Percentiles rank a stretch among this genome's conserved stretches.
phyloP scores from a whole-genome alignment of 1,140 invertebrate species.

The Calosoma granatense region DNA sequence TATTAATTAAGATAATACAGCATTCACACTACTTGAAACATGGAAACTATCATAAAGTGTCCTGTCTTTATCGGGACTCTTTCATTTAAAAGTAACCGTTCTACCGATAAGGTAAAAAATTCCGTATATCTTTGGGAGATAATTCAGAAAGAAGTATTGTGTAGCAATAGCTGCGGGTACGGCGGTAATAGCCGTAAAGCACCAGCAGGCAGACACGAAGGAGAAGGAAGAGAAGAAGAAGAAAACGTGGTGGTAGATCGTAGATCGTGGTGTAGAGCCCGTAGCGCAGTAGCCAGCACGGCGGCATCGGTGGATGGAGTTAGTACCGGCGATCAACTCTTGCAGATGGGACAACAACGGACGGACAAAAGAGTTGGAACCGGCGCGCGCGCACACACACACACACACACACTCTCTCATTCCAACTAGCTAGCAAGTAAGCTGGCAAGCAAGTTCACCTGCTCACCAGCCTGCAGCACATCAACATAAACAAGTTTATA shows the following conservation, averaged over 20 bases:
- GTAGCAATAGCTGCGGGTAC: not conserved
- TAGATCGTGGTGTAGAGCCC: not conserved
- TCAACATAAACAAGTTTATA: slow-evolving; percentile 12
- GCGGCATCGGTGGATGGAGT: not conserved
- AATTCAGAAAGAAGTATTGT: not conserved
- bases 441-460: no score
- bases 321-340: no score
- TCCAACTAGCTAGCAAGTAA: slow-evolving; percentile 1
- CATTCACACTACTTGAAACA: no score
- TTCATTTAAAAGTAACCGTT: not conserved
- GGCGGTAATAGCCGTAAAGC: not conserved
- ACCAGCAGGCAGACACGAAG: not conserved
- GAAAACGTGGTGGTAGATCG: not conserved
- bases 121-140: not conserved
- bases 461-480: not conserved
- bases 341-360: no score
- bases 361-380: not conserved
- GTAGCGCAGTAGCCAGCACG: not conserved
- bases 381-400: not conserved
- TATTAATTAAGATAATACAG: no score
- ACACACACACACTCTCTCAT: not conserved
- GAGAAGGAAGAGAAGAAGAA: no score
- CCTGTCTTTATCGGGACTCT: not conserved
- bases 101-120: not conserved
- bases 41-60: not conserved